Conservation (phyloP, 1,140 invertebrate species). For the Aphelinus atriplicis region DNA sequence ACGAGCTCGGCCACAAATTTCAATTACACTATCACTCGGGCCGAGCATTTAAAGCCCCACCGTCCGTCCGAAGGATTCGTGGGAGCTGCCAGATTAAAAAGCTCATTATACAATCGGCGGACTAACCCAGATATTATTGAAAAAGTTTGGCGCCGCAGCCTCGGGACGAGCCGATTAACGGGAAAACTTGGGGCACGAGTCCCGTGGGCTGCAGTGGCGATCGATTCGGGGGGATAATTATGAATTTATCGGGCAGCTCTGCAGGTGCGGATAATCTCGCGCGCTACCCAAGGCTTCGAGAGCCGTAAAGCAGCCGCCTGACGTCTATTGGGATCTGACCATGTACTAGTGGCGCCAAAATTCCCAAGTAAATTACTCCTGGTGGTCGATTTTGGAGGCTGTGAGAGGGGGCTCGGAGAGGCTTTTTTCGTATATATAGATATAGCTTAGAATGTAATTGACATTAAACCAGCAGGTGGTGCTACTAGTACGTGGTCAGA, state of each 20-base stretch:
- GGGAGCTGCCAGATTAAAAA: conserved; percentile 21
- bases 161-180: conserved; percentile 22
- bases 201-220: neutral
- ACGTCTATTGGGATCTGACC: no score
- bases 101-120: neutral
- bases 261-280: neutral
- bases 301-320: conserved; percentile 47
- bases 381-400: no score
- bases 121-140: conserved; percentile 26
- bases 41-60: neutral
- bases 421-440: no score
- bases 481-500: no score
- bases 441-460: no score
- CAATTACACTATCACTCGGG: conserved; percentile 16
- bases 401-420: no score
- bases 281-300: conserved; percentile 44
- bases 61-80: neutral
- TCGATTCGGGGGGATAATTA: conserved; percentile 25
- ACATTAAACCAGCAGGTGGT: no score
- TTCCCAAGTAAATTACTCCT: no score
- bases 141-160: neutral
- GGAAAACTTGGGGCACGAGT: neutral
- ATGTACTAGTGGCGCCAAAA: no score
- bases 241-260: conserved; percentile 33
- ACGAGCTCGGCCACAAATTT: neutral